Percentiles rank a stretch among this genome's conserved stretches.
phyloP scores from a whole-genome alignment of 2,797 vertebrate species.

The Macrochelys suwanniensis region DNA sequence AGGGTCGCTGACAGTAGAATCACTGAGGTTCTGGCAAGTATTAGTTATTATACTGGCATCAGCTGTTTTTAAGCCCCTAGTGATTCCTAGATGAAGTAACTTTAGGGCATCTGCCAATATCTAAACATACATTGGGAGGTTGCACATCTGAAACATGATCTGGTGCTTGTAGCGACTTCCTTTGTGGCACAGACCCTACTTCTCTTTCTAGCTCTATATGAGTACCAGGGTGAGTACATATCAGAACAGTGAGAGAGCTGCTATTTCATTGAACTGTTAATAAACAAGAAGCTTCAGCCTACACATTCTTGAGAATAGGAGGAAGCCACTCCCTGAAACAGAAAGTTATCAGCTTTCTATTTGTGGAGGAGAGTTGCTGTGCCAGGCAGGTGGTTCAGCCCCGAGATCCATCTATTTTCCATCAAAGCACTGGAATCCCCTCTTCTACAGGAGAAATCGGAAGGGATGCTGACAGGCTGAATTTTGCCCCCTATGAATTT shows the following conservation, averaged over 20 bases:
- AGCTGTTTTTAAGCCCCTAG: background rate
- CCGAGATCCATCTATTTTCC: background rate
- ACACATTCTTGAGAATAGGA: background rate
- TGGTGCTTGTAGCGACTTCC: background rate
- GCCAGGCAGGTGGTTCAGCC: background rate
- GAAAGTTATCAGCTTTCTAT: background rate
- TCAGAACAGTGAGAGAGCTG: background rate
- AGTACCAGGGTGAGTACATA: background rate
- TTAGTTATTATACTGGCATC: background rate
- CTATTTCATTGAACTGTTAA: background rate
- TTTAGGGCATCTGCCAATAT: background rate
- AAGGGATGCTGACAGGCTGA: background rate
- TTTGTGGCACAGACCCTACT: background rate
- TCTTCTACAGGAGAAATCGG: rapidly evolving
- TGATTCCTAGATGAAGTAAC: background rate
- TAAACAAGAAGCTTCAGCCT: background rate
- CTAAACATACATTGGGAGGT: background rate
- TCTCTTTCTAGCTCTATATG: background rate
- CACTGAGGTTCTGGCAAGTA: background rate
- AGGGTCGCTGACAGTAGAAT: background rate
- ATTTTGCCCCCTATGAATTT: no score
- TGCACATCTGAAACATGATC: background rate
- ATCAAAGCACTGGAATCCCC: background rate
- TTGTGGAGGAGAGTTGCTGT: rapidly evolving
- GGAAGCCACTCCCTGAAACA: background rate